These are phyloP conservation scores for Seriola rivoliana DNA, from an alignment of 2,113 vertebrate genomes.

Conservation along the genomic window DNA sequence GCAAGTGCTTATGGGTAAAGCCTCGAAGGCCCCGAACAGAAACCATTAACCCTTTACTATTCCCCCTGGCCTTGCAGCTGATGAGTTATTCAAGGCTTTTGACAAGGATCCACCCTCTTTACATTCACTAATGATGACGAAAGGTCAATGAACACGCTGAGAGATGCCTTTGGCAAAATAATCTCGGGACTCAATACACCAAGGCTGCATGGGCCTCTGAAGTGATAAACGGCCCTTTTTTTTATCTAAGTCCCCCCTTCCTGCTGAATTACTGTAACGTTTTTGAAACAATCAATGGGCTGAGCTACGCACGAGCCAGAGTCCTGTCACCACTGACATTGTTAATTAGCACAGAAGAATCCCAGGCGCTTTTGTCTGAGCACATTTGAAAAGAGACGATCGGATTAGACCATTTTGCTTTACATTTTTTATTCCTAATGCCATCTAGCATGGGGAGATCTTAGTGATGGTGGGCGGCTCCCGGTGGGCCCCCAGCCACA, in stretches of 20 bases:
- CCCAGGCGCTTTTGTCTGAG: slow-evolving; percentile 72
- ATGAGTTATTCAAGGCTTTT: slow-evolving; percentile 71
- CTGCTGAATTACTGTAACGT: slow-evolving; percentile 52
- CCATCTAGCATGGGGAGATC: slow-evolving; percentile 61
- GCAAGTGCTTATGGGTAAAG: slow-evolving; percentile 62
- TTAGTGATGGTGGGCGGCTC: slow-evolving; percentile 65
- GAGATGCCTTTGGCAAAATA: slow-evolving; percentile 72
- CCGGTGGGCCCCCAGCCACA: slow-evolving; percentile 42
- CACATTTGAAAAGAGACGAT: slow-evolving; percentile 64
- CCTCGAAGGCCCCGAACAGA: slow-evolving; percentile 61
- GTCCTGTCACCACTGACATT: slow-evolving; percentile 72
- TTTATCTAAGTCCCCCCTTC: slow-evolving; percentile 34
- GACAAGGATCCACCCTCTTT: slow-evolving; percentile 65
- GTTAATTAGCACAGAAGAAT: slow-evolving; percentile 76
- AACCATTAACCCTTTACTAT: slow-evolving; percentile 74
- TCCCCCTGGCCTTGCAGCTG: slow-evolving; percentile 60
- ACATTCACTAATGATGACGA: slow-evolving; percentile 70
- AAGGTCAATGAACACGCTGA: slow-evolving; percentile 65
- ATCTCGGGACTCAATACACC: slow-evolving; percentile 54
- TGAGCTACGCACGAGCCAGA: slow-evolving; percentile 66
- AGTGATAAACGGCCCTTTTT: slow-evolving; percentile 69
- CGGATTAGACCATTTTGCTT: slow-evolving; percentile 75
- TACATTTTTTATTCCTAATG: slow-evolving; percentile 74
- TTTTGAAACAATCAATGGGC: slow-evolving; percentile 70
- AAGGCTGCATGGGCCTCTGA: slow-evolving; percentile 59